Evolutionary conservation across 2,888 invertebrate species (phyloP), one percentile per base, ranked within the genome.

Genomic region (Parthenolecanium corni): DNA sequence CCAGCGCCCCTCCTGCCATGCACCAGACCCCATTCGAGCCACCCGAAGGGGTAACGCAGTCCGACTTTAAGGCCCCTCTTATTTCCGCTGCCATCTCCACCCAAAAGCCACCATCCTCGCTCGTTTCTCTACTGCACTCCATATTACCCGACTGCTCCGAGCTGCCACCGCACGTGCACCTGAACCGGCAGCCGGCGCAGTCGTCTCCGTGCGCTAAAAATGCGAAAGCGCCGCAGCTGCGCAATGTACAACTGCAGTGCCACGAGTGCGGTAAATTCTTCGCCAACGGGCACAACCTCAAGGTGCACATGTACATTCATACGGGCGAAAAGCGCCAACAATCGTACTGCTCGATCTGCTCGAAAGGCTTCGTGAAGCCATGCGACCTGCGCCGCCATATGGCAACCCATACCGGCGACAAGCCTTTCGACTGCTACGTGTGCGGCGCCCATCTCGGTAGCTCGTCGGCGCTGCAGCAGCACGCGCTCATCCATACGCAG

Each of bases 351-450:
- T 61, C 64, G 20, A 64, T 65, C n/a, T 67, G 67, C 62, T 64
- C 66, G 24, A 66, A 67, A 62, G 66, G 67, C 36, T 67, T 67
- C 64, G 66, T 67, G n/a, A 67, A 67, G 46, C 65, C 66, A 9
- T 67, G 58, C 47, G 67, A 66, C 51, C 65, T 67, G 44, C 66
- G 67, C 16, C 64, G 65, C 51, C 67, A 67, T 63, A 65, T 65
- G 46, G 61, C 65, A 14, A 58, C 64, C 16, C 67, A 67, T 40
- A 65, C 66, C 44, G 64, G 64, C 12, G 56, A 64, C 2, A 65
- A 64, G 18, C 56, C 65, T 14, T 67, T 65, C 47, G 56, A 62
- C 25, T 67, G 67, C 63, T 64, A 66, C 49, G 64, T 65, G 42
- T 67, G 67, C 52, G 66, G 65, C 31, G 65, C 67, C 53, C 64